phyloP scores from a whole-genome alignment of 2,113 vertebrate species.

The Phasianus colchicus region DNA sequence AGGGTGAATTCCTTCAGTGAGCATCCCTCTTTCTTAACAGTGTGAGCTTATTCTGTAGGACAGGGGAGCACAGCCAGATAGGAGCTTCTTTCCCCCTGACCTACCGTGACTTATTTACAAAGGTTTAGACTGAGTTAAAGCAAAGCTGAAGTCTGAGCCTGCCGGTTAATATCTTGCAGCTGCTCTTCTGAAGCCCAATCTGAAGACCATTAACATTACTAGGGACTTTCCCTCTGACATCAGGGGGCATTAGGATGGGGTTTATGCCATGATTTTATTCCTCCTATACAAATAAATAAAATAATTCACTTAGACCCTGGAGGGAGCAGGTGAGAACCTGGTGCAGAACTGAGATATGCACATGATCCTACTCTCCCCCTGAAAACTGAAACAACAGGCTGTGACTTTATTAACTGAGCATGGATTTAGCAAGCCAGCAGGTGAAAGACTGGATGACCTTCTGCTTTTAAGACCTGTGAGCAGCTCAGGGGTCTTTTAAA shows the following conservation, averaged over 20 bases:
- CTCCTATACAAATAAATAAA: neutral
- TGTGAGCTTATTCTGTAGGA: neutral
- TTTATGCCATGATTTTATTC: conserved; percentile 17
- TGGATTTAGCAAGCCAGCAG: neutral
- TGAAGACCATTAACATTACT: neutral
- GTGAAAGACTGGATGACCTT: neutral
- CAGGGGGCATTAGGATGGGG: conserved; percentile 12
- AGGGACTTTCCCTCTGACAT: conserved; percentile 29
- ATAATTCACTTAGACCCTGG: conserved; percentile 3
- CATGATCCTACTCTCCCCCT: fast-evolving
- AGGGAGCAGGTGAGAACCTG: neutral
- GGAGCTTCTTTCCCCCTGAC: neutral
- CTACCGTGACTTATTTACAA: conserved; percentile 21
- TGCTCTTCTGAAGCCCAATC: conserved; percentile 37
- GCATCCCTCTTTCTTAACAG: neutral
- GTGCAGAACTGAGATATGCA: neutral
- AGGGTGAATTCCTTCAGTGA: neutral
- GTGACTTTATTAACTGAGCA: neutral
- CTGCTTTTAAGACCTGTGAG: neutral
- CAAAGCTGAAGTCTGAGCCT: conserved; percentile 26
- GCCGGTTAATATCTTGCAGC: conserved; percentile 38
- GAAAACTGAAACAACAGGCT: neutral
- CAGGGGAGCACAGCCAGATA: conserved; percentile 34
- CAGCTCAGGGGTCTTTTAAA: neutral
- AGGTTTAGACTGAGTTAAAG: conserved; percentile 23